Conservation (phyloP, 2,797 vertebrate genomes). For the Myiothlypis coronata region DNA sequence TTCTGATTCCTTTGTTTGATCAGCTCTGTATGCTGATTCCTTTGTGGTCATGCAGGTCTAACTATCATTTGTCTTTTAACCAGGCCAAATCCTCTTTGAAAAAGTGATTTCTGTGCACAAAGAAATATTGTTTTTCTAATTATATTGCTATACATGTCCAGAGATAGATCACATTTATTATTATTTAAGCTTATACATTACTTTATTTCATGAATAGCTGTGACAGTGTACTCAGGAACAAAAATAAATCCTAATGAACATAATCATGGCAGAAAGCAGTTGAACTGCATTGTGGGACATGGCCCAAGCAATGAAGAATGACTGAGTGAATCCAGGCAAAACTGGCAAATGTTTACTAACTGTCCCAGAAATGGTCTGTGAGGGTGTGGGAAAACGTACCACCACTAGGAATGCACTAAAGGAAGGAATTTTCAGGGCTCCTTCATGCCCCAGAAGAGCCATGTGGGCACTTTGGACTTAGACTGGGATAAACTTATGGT, state of each 20-base stretch:
- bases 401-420: background rate
- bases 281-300: background rate
- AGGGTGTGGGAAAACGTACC: background rate
- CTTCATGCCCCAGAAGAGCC: background rate
- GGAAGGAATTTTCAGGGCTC: background rate
- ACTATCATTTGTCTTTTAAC: background rate
- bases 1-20: background rate
- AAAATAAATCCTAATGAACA: background rate
- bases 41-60: background rate
- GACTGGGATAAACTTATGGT: fast-evolving
- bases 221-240: background rate
- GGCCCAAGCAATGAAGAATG: background rate
- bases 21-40: background rate
- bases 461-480: background rate
- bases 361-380: background rate
- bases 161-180: background rate
- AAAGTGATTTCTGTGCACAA: background rate
- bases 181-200: background rate
- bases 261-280: background rate
- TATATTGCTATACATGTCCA: background rate
- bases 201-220: background rate
- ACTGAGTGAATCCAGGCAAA: background rate
- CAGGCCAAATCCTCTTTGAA: background rate
- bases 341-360: background rate
- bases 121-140: background rate